Evolutionary conservation across 2,113 vertebrate genomes (phyloP).

Genomic region (Dipodomys ordii): DNA sequence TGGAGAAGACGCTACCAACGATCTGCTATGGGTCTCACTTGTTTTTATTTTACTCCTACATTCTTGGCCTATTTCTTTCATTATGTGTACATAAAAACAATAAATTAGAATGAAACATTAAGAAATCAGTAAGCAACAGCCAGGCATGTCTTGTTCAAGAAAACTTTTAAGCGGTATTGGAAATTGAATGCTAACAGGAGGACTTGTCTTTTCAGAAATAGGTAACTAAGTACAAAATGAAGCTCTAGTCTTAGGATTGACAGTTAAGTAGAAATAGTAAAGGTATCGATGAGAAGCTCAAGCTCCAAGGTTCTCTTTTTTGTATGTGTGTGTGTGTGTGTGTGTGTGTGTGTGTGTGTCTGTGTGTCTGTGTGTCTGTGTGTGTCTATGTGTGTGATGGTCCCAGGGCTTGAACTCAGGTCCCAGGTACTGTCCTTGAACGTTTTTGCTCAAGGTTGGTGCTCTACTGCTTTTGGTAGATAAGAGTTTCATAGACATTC

Average conservation of each 20-base stretch:
- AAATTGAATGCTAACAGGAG: neutral
- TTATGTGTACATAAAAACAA: neutral
- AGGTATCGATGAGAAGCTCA: neutral
- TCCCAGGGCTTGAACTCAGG: too few species aligned
- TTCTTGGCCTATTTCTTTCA: conserved; percentile 37
- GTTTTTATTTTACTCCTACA: neutral
- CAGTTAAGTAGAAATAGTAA: neutral
- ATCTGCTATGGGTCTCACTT: neutral
- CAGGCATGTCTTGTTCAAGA: neutral
- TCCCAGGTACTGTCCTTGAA: too few species aligned
- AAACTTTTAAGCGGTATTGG: neutral
- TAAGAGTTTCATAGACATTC: too few species aligned
- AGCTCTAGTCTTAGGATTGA: neutral
- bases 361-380: too few species aligned
- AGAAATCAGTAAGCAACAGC: neutral
- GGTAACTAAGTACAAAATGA: neutral
- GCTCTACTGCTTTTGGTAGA: too few species aligned
- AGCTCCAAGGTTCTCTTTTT: neutral
- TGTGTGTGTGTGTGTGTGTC: too few species aligned
- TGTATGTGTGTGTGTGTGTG: too few species aligned
- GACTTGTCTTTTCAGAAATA: neutral
- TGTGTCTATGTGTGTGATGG: too few species aligned
- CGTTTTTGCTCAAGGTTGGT: too few species aligned
- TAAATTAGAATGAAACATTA: neutral
- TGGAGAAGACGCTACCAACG: neutral